phyloP scores from a whole-genome alignment of 2,113 vertebrate species.

The Pyrgilauda ruficollis region DNA sequence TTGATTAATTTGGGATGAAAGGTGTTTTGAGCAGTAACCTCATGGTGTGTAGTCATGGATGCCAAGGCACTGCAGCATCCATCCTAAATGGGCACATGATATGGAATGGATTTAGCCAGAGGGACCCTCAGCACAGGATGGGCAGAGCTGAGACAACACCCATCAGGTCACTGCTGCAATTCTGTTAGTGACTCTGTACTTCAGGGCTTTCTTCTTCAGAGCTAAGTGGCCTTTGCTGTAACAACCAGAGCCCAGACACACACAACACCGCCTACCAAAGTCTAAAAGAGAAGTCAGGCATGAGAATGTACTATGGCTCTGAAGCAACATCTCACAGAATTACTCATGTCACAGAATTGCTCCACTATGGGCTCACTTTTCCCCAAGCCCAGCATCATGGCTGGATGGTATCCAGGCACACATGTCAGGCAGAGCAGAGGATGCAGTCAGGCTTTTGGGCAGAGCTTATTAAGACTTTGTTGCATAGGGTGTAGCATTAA shows the following conservation, averaged over 20 bases:
- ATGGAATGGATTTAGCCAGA: neutral
- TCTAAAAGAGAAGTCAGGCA: neutral
- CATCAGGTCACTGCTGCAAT: neutral
- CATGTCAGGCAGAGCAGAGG: neutral
- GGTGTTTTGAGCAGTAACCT: neutral
- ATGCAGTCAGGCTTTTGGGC: neutral
- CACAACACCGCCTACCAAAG: neutral
- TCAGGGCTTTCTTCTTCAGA: neutral
- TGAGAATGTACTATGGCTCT: neutral
- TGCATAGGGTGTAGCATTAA: neutral
- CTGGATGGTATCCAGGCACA: neutral
- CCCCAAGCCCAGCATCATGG: neutral
- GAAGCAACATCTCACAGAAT: neutral
- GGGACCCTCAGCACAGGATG: neutral
- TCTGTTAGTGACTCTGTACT: neutral
- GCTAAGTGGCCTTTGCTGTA: neutral
- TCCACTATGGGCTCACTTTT: neutral
- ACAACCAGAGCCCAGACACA: neutral
- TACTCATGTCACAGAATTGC: neutral
- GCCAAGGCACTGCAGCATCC: neutral
- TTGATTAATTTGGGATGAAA: neutral
- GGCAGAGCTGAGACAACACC: neutral
- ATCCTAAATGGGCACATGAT: neutral
- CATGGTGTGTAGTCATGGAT: neutral
- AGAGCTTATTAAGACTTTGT: neutral